These are phyloP conservation scores for Cirrhinus molitorella DNA, from an alignment of 2,797 vertebrate genomes.

Conservation along the genomic window DNA sequence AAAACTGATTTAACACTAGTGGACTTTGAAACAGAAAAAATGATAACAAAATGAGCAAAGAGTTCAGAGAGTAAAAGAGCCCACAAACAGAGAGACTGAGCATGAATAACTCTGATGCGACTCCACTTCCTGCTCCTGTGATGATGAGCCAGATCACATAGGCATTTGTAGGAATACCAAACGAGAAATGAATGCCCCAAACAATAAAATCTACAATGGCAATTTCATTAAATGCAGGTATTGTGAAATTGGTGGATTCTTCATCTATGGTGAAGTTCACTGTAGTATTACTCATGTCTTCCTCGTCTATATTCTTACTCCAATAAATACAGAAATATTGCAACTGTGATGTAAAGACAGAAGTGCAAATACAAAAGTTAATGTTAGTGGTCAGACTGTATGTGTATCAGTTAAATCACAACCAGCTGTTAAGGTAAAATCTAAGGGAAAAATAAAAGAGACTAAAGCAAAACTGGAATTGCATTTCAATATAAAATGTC, in stretches of 20 bases:
- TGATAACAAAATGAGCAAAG: background rate
- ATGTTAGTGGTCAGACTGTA: background rate
- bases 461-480: background rate
- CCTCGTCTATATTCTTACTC: background rate
- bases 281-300: background rate
- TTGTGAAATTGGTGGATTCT: background rate
- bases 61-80: background rate
- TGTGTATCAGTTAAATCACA: background rate
- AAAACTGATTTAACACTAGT: background rate
- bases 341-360: background rate
- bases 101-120: too few relatives aligned
- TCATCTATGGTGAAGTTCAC: background rate
- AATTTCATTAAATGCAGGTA: background rate
- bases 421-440: background rate
- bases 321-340: background rate
- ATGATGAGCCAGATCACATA: too few relatives aligned
- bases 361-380: background rate
- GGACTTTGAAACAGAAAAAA: background rate
- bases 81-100: too few relatives aligned
- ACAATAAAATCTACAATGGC: too few relatives aligned
- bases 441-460: background rate
- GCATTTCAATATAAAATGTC: background rate
- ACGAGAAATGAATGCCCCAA: background rate
- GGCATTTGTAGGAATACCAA: too few relatives aligned
- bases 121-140: too few relatives aligned